Conservation (phyloP, 2,113 vertebrate species). For the Ochotona princeps region DNA sequence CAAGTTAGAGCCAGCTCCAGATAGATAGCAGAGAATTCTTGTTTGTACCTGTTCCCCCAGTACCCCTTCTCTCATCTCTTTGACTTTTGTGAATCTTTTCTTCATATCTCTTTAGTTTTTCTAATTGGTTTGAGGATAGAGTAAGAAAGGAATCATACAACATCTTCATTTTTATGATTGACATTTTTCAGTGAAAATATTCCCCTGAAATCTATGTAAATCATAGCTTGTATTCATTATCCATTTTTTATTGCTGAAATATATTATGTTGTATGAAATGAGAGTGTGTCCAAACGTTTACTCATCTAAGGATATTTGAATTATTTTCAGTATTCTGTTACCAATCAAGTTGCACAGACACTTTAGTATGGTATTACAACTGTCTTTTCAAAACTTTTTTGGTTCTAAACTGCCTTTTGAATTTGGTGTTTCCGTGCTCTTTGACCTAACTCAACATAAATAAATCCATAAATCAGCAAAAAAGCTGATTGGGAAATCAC, state of each 20-base stretch:
- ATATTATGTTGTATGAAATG: not conserved
- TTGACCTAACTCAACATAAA: constrained; percentile 7
- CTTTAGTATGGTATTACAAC: not conserved
- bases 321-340: not conserved
- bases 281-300: not conserved
- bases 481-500: not conserved
- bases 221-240: not conserved
- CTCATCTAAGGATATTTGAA: not conserved
- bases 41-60: too few relatives aligned
- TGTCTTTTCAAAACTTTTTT: constrained; percentile 3
- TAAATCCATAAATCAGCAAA: not conserved
- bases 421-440: not conserved
- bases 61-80: not conserved
- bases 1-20: not conserved
- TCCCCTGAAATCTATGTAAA: not conserved
- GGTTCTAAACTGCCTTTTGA: not conserved
- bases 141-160: not conserved
- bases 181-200: not conserved
- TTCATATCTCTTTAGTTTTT: not conserved
- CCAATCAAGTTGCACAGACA: not conserved
- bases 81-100: not conserved
- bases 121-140: not conserved
- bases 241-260: not conserved
- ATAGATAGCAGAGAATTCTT: not conserved
- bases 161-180: not conserved